Evolutionary conservation across 2,888 invertebrate species (phyloP).

Genomic region (Autographa gamma): DNA sequence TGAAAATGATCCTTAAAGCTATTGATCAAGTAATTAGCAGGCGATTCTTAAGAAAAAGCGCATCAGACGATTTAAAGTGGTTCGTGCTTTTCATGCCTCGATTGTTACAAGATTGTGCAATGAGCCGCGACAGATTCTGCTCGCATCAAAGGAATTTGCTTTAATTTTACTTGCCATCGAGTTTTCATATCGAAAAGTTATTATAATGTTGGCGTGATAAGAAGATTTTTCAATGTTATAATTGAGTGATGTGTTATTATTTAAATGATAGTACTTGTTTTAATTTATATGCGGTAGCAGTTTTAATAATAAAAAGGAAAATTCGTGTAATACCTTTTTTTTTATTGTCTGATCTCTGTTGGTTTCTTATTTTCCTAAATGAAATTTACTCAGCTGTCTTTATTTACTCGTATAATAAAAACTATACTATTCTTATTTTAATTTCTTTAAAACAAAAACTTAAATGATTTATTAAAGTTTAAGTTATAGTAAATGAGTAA

Average conservation of each 20-base stretch:
- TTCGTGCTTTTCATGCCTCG: constrained; percentile 66
- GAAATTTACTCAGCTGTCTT: too few species aligned
- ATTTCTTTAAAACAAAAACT: background rate
- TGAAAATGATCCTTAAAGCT: background rate
- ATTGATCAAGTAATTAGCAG: constrained; percentile 46
- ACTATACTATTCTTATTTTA: background rate
- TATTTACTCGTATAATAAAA: too few species aligned
- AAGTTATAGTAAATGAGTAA: background rate
- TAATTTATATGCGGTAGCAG: too few species aligned
- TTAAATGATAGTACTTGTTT: too few species aligned
- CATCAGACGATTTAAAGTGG: constrained; percentile 62
- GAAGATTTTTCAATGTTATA: background rate
- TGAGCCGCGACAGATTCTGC: constrained; percentile 65
- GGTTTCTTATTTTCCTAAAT: too few species aligned
- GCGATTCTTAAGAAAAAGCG: constrained; percentile 36
- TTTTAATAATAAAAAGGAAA: too few species aligned
- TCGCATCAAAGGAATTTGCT: constrained; percentile 70
- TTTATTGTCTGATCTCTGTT: too few species aligned
- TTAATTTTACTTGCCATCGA: constrained; percentile 68
- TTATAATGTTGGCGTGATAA: constrained; percentile 35
- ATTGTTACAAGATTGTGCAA: constrained; percentile 68
- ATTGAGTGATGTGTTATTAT: background rate
- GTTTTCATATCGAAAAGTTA: constrained; percentile 51
- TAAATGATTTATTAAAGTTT: background rate
- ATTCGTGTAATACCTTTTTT: too few species aligned